Evolutionary conservation across 2,797 vertebrate species (phyloP).

Genomic region (Craterocephalus amniculus): DNA sequence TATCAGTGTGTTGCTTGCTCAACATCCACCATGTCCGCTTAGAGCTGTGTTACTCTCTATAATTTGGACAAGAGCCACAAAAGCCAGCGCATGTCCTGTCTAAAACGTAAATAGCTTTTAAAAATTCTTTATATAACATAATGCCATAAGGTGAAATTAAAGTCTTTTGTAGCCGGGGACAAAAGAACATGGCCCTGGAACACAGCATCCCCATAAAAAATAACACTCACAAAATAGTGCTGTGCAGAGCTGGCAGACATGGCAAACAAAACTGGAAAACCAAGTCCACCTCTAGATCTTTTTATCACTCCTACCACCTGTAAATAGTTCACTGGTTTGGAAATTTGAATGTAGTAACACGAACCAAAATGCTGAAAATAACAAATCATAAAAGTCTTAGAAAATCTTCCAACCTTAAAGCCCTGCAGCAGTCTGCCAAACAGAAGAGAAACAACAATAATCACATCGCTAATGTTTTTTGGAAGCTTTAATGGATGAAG

Average conservation of each 20-base stretch:
- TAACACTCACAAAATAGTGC: slow-evolving; percentile 6
- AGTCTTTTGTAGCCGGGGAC: slow-evolving; percentile 14
- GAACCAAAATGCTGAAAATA: slow-evolving; percentile 30
- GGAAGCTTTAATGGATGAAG: slow-evolving; percentile 45
- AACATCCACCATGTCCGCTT: slow-evolving; percentile 29
- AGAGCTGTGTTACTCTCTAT: slow-evolving; percentile 30
- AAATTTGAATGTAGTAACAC: slow-evolving; percentile 20
- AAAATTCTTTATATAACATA: slow-evolving; percentile 16
- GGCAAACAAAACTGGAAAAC: slow-evolving; percentile 15
- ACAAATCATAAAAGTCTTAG: slow-evolving; percentile 48
- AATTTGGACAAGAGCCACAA: slow-evolving; percentile 43
- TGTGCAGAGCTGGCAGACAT: neutral
- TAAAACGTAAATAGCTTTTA: slow-evolving; percentile 11
- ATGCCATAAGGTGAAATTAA: slow-evolving; percentile 2
- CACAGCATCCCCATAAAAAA: slow-evolving; percentile 20
- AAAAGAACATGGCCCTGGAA: slow-evolving; percentile 15
- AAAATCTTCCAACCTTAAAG: slow-evolving; percentile 47
- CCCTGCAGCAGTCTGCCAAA: slow-evolving; percentile 57
- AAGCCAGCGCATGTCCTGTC: neutral
- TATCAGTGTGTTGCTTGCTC: slow-evolving; percentile 28
- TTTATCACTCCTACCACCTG: slow-evolving; percentile 55
- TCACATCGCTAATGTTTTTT: slow-evolving; percentile 51
- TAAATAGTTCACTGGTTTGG: slow-evolving; percentile 23
- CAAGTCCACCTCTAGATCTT: slow-evolving; percentile 24
- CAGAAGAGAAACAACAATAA: slow-evolving; percentile 52